Evolutionary conservation across 2,113 vertebrate species (phyloP).

Genomic region (Lampris megalopsis): DNA sequence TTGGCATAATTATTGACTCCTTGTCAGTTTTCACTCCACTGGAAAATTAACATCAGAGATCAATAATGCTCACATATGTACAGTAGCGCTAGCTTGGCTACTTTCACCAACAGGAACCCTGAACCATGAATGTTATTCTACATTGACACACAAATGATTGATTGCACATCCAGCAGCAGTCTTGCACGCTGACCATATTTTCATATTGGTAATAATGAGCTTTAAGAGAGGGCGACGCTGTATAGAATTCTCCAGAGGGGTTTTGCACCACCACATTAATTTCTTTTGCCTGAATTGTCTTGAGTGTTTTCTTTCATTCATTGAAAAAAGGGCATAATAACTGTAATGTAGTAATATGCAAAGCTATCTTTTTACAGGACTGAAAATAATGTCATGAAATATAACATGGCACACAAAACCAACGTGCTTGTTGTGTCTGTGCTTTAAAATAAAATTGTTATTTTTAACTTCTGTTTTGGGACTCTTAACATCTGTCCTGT

Average conservation of each 20-base stretch:
- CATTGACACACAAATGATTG: constrained; percentile 6
- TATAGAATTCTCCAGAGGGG: constrained; percentile 11
- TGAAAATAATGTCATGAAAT: constrained; percentile 32
- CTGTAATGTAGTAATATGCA: constrained; percentile 32
- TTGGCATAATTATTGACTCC: constrained; percentile 24
- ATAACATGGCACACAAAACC: constrained; percentile 40
- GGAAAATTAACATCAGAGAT: neutral
- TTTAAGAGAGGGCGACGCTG: constrained; percentile 19
- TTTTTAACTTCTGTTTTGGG: constrained; percentile 30
- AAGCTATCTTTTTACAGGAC: constrained; percentile 22
- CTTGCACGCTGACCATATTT: too few relatives aligned
- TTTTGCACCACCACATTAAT: constrained; percentile 10
- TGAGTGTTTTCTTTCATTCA: constrained; percentile 17
- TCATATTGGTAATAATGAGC: constrained; percentile 12
- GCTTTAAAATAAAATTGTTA: constrained; percentile 53
- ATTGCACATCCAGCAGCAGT: constrained; percentile 5
- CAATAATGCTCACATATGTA: neutral
- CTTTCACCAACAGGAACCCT: neutral
- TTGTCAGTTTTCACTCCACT: constrained; percentile 30
- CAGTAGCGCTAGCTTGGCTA: neutral
- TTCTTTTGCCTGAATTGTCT: constrained; percentile 9
- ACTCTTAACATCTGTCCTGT: neutral
- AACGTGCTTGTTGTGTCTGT: constrained; percentile 40
- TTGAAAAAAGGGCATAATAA: constrained; percentile 31
- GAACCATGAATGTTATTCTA: constrained; percentile 24